Evolutionary conservation across 2,113 vertebrate species (phyloP), one percentile per base, ranked within the genome.

Genomic region (Carettochelys insculpta): DNA sequence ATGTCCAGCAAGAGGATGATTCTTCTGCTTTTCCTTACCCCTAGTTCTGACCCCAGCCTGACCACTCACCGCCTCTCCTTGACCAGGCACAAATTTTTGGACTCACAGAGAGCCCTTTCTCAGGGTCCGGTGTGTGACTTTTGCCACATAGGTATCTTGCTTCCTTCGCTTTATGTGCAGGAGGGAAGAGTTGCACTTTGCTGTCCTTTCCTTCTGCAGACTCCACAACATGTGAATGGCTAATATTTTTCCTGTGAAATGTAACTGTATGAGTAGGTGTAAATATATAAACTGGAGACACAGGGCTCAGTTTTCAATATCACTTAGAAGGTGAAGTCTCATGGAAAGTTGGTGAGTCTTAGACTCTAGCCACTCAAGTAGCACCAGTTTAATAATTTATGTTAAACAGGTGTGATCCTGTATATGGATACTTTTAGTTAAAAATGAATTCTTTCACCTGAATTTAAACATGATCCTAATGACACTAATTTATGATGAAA

Each of bases 381-480:
- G 71, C 71, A 43, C 12, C 71, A 45, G 71, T 41, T 25, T 27
- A 27, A 45, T 4, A 5, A 43, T 43, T 75, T 75, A 75, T 11
- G 6, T 45, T 47, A 34, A 78, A 34, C 81, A 52, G 8, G 47
- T 80, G 5, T 14, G 50, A 20, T 5, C 53, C 11, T 3, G 4
- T 10, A 1, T 48, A n/a, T 22, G 11, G 29, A 43, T 58, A 24
- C 7, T 88, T 4, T 13, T 47, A 9, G 3, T 10, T 6, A 43
- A 82, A 4, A 43, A 43, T 73, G 68, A 5, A 24, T 13, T 25
- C 25, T 0, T 11, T 87, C 19, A n/a, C 0, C 1, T 50, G 43
- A 4, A n/a, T 2, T 12, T 90, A 86, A 85, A 5, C 10, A 5
- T 75, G 41, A 45, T 75, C 41, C 25, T 75, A 45, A 25, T 75